A percentile compares a stretch with the other conserved stretches of the same genome.
Conservation (phyloP, 2,113 vertebrate species). For the Bucco capensis region DNA sequence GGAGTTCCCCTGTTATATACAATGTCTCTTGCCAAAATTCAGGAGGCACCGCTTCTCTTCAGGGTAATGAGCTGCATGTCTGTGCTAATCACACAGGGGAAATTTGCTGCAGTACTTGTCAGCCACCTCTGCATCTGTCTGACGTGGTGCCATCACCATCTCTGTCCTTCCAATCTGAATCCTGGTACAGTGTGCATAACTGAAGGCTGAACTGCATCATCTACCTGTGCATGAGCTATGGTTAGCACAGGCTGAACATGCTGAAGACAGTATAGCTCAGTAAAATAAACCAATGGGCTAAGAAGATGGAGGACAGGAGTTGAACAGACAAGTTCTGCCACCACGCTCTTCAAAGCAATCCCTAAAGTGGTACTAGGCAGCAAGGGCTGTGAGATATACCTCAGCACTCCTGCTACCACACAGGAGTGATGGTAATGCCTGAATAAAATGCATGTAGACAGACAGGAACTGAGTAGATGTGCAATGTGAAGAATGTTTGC, state of each 20-base stretch:
- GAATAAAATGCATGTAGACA: neutral
- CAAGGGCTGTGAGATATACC: neutral
- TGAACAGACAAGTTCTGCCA: neutral
- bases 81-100: neutral
- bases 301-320: neutral
- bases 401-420: neutral
- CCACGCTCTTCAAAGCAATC: neutral
- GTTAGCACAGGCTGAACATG: neutral
- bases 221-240: neutral
- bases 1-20: neutral
- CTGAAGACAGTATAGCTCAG: neutral
- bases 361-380: neutral
- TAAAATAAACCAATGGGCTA: neutral
- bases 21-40: neutral
- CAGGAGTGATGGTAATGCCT: neutral
- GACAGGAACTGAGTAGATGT: fast-evolving
- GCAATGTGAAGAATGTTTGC: neutral
- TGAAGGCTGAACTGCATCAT: neutral
- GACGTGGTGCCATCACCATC: neutral
- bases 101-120: neutral
- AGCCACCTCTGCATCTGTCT: neutral
- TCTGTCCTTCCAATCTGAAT: neutral
- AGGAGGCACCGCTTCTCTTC: neutral
- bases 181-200: neutral
- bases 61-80: neutral